A percentile compares a stretch with the other conserved stretches of the same genome.
phyloP scores from a whole-genome alignment of 2,797 vertebrate species.

The Lemur catta region DNA sequence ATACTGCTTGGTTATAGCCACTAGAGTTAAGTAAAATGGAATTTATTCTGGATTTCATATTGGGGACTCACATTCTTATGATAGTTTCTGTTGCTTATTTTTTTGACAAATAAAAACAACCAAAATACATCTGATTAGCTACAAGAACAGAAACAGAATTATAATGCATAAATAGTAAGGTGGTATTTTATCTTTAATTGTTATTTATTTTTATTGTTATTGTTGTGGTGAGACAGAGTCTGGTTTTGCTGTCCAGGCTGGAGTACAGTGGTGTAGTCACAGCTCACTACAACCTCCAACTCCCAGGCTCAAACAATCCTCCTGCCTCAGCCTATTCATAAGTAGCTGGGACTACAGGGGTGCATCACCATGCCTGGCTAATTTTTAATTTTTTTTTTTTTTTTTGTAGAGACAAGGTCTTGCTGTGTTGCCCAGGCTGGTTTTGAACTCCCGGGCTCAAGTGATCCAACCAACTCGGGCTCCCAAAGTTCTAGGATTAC shows the following conservation, averaged over 20 bases:
- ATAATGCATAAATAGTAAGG: neutral
- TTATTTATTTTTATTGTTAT: neutral
- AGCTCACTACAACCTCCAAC: neutral
- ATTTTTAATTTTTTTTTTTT: neutral
- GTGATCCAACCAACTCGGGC: neutral
- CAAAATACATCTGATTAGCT: conserved; percentile 1
- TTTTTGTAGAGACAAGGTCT: neutral
- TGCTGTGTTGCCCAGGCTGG: neutral
- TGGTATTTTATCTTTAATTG: neutral
- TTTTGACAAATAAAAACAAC: neutral
- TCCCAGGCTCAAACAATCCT: neutral
- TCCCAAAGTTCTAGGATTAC: neutral
- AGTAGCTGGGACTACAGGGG: neutral
- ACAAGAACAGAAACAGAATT: conserved; percentile 1
- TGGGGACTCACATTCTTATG: neutral
- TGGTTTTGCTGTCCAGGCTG: neutral
- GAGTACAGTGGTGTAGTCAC: neutral
- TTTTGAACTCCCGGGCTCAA: neutral
- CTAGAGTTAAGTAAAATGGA: conserved; percentile 19
- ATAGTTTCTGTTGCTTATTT: neutral
- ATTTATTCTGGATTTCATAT: neutral
- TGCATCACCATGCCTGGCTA: neutral
- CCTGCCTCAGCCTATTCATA: neutral
- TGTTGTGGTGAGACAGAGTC: neutral
- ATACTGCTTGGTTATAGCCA: neutral